Conservation (phyloP, 2,888 invertebrate genomes). For the Beris morrisii region DNA sequence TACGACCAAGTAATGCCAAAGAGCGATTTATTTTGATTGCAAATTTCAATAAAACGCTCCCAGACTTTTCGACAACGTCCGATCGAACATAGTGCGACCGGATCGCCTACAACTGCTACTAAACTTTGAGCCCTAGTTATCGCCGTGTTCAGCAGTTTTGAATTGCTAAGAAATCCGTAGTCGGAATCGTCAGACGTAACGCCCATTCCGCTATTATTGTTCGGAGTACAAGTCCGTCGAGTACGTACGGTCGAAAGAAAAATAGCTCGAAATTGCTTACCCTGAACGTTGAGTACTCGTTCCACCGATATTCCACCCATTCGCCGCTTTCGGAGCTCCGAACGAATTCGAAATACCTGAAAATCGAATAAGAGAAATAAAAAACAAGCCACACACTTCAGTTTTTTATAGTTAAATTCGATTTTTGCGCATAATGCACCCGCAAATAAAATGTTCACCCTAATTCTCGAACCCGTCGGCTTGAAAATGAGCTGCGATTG, state of each 20-base stretch:
- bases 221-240: slow-evolving; percentile 67
- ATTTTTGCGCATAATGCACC: too few species aligned
- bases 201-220: slow-evolving; percentile 44
- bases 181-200: slow-evolving; percentile 64
- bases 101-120: slow-evolving; percentile 83
- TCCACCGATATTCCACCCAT: slow-evolving; percentile 79
- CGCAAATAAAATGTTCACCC: too few species aligned
- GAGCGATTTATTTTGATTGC: slow-evolving; percentile 69
- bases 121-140: slow-evolving; percentile 79
- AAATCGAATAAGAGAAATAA: not conserved
- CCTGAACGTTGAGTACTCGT: slow-evolving; percentile 81
- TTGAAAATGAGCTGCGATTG: too few species aligned
- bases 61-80: slow-evolving; percentile 80
- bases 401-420: too few species aligned
- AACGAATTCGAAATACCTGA: slow-evolving; percentile 65
- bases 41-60: slow-evolving; percentile 75
- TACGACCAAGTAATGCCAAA: slow-evolving; percentile 73
- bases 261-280: slow-evolving; percentile 82
- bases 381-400: not conserved
- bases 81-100: slow-evolving; percentile 76
- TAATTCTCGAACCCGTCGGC: too few species aligned
- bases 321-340: slow-evolving; percentile 71
- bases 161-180: slow-evolving; percentile 80
- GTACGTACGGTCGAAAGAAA: slow-evolving; percentile 76
- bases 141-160: slow-evolving; percentile 79